Evolutionary conservation across 2,797 vertebrate genomes (phyloP), one percentile per base, ranked within the genome.

Genomic region (Darevskia mixta): DNA sequence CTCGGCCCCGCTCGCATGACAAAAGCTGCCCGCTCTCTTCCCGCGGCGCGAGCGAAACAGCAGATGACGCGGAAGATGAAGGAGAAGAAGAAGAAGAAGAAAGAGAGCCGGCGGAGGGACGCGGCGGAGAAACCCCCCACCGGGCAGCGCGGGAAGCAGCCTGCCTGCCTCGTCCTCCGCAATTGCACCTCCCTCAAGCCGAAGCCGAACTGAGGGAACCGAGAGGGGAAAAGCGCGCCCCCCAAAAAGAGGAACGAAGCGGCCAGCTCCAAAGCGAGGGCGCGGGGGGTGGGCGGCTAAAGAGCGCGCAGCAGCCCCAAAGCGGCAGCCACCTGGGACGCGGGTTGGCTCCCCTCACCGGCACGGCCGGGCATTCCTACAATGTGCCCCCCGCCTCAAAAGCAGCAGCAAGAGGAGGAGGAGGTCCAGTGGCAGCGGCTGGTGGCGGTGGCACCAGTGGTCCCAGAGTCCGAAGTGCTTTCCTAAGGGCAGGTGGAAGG

Each of bases 1-100:
- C 95, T 92, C 87, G 94, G 95, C 94, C 66, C 92, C 90, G 90
- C 73, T 86, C 38, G 94, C 96, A 96, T 96, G 94, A 92, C 96
- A 96, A 95, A 73, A 88, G 92, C 87, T 69, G 89, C 93, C 95
- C 85, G 94, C 88, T 77, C 87, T 78, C 89, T 88, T 29, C 80
- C 79, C 91, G 80, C 79, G 5, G 87, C 88, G 72, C 77, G 41
- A 88, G 93, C 83, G 71, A 85, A 91, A 94, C 91, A 88, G 85
- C 86, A 90, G 83, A 29, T 4, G 41, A 43, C 76, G 23, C 81
- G 32, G 82, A 23, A 82, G 87, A 8, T 10, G 20, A 55, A 55
- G 49, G 13, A 49, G 49, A 3, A 1, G 49, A 55, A 55, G 49
- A 55, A 13, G 49, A 55, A 49, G 9, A n/a, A 8, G 69, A 20